Evolutionary conservation across 2,888 invertebrate species (phyloP), one percentile per base, ranked within the genome.

Genomic region (Stenichneumon culpator): DNA sequence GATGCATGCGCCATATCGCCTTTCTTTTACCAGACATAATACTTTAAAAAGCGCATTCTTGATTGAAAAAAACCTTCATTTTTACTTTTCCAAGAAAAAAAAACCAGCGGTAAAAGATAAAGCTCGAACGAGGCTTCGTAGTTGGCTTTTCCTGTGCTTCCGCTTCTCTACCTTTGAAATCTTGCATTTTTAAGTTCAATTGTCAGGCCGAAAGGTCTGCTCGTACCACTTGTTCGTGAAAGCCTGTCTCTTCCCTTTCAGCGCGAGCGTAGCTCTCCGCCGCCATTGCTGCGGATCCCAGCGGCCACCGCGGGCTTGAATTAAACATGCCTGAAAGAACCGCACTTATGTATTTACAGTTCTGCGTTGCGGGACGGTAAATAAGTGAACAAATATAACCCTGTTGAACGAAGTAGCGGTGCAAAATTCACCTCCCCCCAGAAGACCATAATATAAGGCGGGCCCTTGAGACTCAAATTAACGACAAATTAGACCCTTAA

Each of bases 261-360:
- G 36, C 19, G 22, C 2, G 63, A 9, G 36, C 63, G 65, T 72
- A 63, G 36, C 39, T 63, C 47, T 19, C 52, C 44, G 57, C 54
- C 54, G 73, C 73, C 54, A 67, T 11, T 67, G 67, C 52, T 67
- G 57, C 73, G 67, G 73, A 6, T 54, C 22, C 54, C 28, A 14
- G 57, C 22, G 36, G 67, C 65, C 28, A 44, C 72, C 25, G 19
- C 67, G 44, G 47, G 47, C 57, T 73, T 73, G 73, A 80, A 80
- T 80, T 73, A 73, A 80, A 80, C 80, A 80, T 80, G 32, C 65
- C 73, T 68, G 67, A 44, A 73, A 73, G 65, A 28, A 80, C 72
- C 73, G 72, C 52, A 67, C 44, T 57, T 68, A 47, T 19, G 73
- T 72, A 79, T 79, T 79, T 70, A 52, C 60, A 16, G 52, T 65